These are phyloP conservation scores for Penaeus chinensis DNA, from an alignment of 1,140 invertebrate species.

Conservation along the genomic window DNA sequence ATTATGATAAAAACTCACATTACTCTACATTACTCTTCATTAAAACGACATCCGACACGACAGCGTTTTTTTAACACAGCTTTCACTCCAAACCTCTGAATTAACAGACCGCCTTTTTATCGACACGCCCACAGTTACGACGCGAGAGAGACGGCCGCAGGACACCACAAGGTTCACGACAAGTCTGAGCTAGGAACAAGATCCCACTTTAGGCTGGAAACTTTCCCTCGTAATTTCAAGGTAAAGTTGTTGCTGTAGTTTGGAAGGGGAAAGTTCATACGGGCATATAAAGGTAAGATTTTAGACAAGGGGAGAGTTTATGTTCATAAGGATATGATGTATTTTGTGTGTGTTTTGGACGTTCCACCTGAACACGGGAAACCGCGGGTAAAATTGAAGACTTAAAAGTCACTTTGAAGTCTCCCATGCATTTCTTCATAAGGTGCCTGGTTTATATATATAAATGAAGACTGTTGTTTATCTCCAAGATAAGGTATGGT, in stretches of 20 bases:
- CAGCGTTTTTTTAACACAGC: not conserved
- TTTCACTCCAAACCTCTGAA: not conserved
- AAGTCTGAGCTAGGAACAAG: not conserved
- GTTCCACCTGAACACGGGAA: no score
- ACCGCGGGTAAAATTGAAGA: no score
- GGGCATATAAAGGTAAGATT: not conserved
- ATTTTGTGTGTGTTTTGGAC: no score
- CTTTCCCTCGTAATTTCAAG: constrained; percentile 10
- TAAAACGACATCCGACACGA: no score
- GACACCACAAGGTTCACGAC: constrained; percentile 12
- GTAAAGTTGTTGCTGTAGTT: not conserved
- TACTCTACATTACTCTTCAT: no score
- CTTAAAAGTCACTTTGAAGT: no score
- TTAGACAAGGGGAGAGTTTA: not conserved
- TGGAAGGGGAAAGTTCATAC: not conserved
- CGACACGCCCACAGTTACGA: not conserved
- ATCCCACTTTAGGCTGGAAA: not conserved
- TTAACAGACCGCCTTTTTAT: not conserved
- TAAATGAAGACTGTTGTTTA: no score
- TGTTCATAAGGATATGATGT: no score
- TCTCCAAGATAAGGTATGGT: no score
- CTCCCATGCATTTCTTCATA: no score
- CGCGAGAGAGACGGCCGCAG: constrained; percentile 11
- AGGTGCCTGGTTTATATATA: no score
- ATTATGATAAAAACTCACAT: no score